Evolutionary conservation across 2,888 invertebrate genomes (phyloP).

Genomic region (Sicus ferrugineus): DNA sequence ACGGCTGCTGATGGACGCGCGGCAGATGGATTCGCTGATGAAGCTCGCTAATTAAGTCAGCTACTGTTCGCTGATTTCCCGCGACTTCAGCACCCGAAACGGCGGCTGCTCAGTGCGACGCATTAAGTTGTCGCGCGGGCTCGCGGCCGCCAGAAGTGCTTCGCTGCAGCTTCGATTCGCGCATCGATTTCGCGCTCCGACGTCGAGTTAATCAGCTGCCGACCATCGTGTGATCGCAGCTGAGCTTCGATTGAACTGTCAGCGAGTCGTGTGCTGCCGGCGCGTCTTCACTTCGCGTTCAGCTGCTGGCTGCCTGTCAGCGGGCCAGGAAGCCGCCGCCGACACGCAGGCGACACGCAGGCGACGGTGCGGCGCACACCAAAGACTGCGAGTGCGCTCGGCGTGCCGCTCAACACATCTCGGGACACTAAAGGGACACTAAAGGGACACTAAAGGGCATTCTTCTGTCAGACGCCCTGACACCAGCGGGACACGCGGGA

Average conservation of each 20-base stretch:
- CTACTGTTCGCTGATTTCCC: neutral
- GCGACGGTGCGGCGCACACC: constrained; percentile 14
- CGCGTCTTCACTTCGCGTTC: neutral
- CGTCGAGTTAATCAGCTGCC: no score
- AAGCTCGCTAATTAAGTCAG: constrained; percentile 38
- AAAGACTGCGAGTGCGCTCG: constrained; percentile 23
- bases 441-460: constrained; percentile 62
- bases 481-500: neutral
- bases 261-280: neutral
- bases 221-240: no score
- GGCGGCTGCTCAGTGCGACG: no score
- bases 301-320: no score
- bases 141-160: no score
- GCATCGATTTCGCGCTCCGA: no score
- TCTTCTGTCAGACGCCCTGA: constrained; percentile 47
- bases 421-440: no score
- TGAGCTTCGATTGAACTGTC: no score
- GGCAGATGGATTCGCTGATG: constrained; percentile 53
- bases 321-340: no score
- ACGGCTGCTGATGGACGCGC: constrained; percentile 43
- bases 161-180: no score
- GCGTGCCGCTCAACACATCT: constrained; percentile 22
- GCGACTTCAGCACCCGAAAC: no score
- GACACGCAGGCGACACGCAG: neutral
- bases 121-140: no score